Conservation (phyloP, 2,113 vertebrate genomes). For the Patagioenas fasciata region DNA sequence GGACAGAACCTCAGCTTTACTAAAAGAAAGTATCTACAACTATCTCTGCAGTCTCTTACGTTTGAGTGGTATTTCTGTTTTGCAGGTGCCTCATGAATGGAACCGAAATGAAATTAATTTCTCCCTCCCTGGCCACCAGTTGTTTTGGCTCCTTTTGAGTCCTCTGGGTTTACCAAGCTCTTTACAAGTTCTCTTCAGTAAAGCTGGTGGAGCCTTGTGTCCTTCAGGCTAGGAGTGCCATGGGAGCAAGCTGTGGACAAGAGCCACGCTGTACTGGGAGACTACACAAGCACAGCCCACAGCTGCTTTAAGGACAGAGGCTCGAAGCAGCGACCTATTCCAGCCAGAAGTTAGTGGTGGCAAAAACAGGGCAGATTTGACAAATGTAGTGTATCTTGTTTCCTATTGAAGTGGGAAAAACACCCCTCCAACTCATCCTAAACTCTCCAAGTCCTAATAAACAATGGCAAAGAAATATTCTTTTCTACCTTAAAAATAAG, state of each 20-base stretch:
- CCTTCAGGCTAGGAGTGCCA: not conserved
- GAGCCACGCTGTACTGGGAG: not conserved
- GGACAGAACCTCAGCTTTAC: not conserved
- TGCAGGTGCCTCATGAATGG: not conserved
- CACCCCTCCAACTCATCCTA: not conserved
- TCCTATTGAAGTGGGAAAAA: not conserved
- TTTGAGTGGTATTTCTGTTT: not conserved
- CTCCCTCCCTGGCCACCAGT: not conserved
- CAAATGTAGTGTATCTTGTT: not conserved
- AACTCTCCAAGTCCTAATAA: not conserved
- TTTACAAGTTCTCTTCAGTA: not conserved
- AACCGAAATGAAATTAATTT: not conserved
- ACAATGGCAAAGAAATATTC: not conserved
- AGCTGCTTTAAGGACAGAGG: not conserved
- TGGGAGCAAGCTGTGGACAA: not conserved
- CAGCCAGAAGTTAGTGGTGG: not conserved
- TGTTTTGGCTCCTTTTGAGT: not conserved
- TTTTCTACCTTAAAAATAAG: not conserved
- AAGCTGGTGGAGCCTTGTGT: not conserved
- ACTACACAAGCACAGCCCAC: not conserved
- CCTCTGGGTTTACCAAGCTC: not conserved
- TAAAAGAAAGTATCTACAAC: not conserved
- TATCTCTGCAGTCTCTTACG: not conserved
- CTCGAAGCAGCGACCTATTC: not conserved
- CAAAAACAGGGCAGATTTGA: not conserved